A percentile compares a stretch with the other conserved stretches of the same genome.
These are phyloP conservation scores for Helicoverpa armigera DNA, from an alignment of 1,140 invertebrate species.

Conservation along the genomic window DNA sequence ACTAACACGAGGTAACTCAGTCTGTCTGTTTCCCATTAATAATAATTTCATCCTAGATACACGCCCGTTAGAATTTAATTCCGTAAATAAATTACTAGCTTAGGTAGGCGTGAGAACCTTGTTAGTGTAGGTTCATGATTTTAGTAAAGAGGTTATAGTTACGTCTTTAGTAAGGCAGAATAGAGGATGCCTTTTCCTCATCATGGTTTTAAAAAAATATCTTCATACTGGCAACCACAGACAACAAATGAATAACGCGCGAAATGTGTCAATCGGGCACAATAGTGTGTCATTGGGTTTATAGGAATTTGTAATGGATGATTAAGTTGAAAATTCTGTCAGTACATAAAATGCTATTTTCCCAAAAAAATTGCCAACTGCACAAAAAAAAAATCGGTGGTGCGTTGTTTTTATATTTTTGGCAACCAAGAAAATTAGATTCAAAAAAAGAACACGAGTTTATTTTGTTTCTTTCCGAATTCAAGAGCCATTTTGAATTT, in stretches of 20 bases:
- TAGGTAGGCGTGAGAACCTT: constrained; percentile 38
- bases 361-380: too few relatives aligned
- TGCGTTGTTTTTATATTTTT: too few relatives aligned
- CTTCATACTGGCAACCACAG: too few relatives aligned
- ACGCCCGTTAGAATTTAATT: constrained; percentile 47
- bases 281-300: too few relatives aligned
- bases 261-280: background rate
- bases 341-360: too few relatives aligned
- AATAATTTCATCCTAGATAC: constrained; percentile 42
- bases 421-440: background rate
- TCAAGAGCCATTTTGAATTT: background rate
- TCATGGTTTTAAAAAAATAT: too few relatives aligned
- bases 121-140: constrained; percentile 22
- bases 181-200: background rate
- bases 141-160: constrained; percentile 19
- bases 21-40: constrained; percentile 41
- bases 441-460: background rate
- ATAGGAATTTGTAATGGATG: too few relatives aligned
- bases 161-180: background rate
- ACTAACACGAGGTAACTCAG: constrained; percentile 19
- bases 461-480: background rate
- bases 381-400: too few relatives aligned
- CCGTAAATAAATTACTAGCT: constrained; percentile 35
- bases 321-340: too few relatives aligned
- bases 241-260: background rate